Base-by-base conservation (phyloP, 2,888 invertebrate genomes). In the Hyles lineata region DNA sequence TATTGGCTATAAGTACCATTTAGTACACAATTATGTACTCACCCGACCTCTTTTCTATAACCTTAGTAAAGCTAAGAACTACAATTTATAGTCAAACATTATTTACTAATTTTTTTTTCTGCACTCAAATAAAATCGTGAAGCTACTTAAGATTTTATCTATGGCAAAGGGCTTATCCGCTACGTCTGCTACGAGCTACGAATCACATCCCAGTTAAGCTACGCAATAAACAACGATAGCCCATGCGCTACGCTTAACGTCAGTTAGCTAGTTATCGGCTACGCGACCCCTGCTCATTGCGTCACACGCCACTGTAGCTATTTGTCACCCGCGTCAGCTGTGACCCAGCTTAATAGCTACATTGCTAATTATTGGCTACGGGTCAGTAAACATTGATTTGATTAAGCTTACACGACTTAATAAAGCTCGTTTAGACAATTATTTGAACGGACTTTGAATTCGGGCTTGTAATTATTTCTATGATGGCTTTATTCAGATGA, bases 141-240 rank as follows among this genome's bases (percentile, higher is more conserved):
- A 55, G 7, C 55, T n/a, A n/a, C n/a, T n/a, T 55, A n/a, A n/a
- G n/a, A 55, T n/a, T 55, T 19, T 55, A 55, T 5, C 55, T 19
- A n/a, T 15, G 5, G 55, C 19, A 55, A 55, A 55, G 19, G n/a
- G n/a, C 50, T 55, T 70, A 52, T 35, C 60, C 2, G 43, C 43
- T 67, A 67, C 43, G 21, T 43, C 35, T 67, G 43, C 63, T 67
- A 67, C 63, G 63, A 9, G 21, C 32, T 32, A 32, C 62, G 35
- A n/a, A 35, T 43, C 21, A 67, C 23, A 43, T 62, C n/a, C 35
- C 23, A 63, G 35, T 43, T 67, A 43, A 67, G 63, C 63, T 67
- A 67, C 63, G 63, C 63, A 35, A 67, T 67, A 23, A 55, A 55
- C 55, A 55, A 55, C 43, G 43, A 11, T n/a, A 15, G 43, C 21